phyloP scores from a whole-genome alignment of 2,888 invertebrate genomes.

The Leucozona laternaria region DNA sequence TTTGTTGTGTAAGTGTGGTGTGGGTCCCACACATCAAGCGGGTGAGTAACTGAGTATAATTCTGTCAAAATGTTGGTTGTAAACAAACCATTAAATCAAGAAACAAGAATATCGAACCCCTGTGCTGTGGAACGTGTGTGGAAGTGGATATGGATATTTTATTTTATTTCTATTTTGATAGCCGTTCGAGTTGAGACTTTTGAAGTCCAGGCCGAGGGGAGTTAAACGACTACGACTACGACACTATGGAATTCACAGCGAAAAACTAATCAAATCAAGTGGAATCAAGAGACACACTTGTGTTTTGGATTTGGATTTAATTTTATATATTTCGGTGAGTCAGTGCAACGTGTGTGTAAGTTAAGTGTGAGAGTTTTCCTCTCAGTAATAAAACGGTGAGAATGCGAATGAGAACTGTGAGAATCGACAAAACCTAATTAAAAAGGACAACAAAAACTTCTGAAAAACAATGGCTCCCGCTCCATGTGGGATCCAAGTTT shows the following conservation, averaged over 20 bases:
- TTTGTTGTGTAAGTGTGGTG: neutral
- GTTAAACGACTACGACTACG: neutral
- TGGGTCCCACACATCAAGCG: neutral
- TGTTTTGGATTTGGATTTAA: neutral
- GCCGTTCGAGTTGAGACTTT: neutral
- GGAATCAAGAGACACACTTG: constrained; percentile 59
- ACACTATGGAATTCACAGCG: constrained; percentile 2
- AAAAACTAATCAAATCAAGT: constrained; percentile 52
- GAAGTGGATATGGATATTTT: neutral
- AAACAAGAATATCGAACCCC: constrained; percentile 35
- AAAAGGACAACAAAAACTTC: neutral
- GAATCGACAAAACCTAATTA: neutral
- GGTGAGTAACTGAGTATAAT: neutral
- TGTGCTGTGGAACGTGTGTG: constrained; percentile 65
- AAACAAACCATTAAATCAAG: constrained; percentile 71
- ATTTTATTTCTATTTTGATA: neutral
- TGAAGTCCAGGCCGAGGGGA: constrained; percentile 1
- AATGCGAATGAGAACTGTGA: too few relatives aligned
- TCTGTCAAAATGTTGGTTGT: constrained; percentile 59
- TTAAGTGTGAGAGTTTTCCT: constrained; percentile 44
- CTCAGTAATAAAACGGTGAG: neutral
- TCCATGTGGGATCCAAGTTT: neutral
- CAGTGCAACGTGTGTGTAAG: constrained; percentile 25
- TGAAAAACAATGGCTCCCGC: constrained; percentile 19
- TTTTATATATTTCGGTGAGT: constrained; percentile 11